A percentile compares a stretch with the other conserved stretches of the same genome.
Conservation (phyloP, 1,140 invertebrate species). For the Himalopsyche phryganea region DNA sequence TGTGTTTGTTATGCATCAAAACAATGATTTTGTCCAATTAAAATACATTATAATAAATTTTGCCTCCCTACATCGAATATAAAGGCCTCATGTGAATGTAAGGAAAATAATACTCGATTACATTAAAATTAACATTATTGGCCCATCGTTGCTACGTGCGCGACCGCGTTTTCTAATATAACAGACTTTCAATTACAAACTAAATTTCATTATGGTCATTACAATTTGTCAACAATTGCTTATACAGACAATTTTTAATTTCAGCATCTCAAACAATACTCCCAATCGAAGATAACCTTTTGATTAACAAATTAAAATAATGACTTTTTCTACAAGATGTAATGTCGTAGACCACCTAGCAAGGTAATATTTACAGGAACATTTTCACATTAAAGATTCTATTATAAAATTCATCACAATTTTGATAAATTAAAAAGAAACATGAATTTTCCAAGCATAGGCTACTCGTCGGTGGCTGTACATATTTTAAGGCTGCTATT, state of each 20-base stretch:
- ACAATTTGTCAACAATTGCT: neutral
- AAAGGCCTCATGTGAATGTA: constrained; percentile 30
- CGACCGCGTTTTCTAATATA: constrained; percentile 53
- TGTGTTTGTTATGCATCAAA: neutral
- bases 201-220: constrained; percentile 20
- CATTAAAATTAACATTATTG: constrained; percentile 49
- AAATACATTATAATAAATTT: constrained; percentile 15
- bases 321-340: constrained; percentile 18
- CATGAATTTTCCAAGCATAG: constrained; percentile 4
- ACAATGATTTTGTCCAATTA: constrained; percentile 19
- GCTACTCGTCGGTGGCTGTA: constrained; percentile 11
- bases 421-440: constrained; percentile 12
- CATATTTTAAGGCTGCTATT: constrained; percentile 18
- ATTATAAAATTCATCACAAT: neutral
- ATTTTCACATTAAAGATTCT: constrained; percentile 10
- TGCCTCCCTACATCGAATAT: constrained; percentile 2
- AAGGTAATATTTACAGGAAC: constrained; percentile 6
- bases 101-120: constrained; percentile 34
- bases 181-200: constrained; percentile 25
- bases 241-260: neutral
- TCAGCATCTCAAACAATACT: neutral
- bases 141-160: constrained; percentile 55
- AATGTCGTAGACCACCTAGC: constrained; percentile 12
- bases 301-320: constrained; percentile 23
- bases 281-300: neutral